These are phyloP conservation scores for Zosterops hypoxanthus DNA, from an alignment of 2,113 vertebrate species.

Conservation along the genomic window DNA sequence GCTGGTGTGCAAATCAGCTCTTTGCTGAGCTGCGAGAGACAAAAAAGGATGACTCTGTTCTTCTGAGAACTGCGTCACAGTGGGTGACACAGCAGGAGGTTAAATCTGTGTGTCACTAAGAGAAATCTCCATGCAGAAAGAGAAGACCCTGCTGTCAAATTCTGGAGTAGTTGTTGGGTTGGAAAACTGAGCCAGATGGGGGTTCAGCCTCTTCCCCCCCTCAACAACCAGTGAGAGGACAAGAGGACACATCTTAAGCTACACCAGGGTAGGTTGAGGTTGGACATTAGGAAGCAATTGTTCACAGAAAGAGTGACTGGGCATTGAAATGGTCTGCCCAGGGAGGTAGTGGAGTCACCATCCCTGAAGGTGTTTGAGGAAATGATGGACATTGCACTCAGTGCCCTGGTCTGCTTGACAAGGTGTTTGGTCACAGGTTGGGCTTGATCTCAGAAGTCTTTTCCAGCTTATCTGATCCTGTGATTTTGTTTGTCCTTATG, in stretches of 20 bases:
- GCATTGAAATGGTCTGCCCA: not conserved
- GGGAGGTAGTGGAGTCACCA: not conserved
- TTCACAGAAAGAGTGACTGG: not conserved
- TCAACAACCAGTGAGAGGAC: not conserved
- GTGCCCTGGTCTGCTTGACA: not conserved
- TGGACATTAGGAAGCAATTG: not conserved
- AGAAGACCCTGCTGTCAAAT: not conserved
- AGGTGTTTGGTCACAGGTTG: fast-evolving
- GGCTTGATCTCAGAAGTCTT: not conserved
- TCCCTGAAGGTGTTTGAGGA: not conserved
- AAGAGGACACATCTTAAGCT: not conserved
- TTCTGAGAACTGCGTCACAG: not conserved
- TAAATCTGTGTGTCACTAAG: not conserved
- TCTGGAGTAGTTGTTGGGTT: not conserved
- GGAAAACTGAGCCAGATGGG: not conserved
- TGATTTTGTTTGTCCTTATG: not conserved
- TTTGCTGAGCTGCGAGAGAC: not conserved
- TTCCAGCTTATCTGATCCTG: not conserved
- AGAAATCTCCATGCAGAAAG: not conserved
- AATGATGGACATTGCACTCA: fast-evolving
- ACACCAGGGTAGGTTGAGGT: fast-evolving
- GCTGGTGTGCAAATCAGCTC: not conserved
- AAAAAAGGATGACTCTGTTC: not conserved
- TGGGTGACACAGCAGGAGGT: not conserved
- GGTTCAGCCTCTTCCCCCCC: not conserved